Conservation (phyloP, 2,888 invertebrate species). For the Choreutis nemorana region DNA sequence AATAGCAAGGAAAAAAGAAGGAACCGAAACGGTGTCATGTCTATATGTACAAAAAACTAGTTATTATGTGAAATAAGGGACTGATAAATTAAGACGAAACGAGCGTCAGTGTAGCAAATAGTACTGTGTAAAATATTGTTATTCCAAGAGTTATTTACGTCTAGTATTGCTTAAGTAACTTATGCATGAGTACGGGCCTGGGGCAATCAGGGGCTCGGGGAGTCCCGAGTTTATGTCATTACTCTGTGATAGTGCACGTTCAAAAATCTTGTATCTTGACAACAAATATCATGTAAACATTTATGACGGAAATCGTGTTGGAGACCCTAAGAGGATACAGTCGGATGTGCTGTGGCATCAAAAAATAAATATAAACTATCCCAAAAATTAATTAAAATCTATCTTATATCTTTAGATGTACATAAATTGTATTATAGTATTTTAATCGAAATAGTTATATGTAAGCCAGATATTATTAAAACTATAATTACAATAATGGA, state of each 20-base stretch:
- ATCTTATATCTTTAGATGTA: constrained; percentile 55
- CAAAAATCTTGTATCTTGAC: constrained; percentile 33
- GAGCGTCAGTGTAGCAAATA: constrained; percentile 44
- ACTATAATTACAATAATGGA: constrained; percentile 25
- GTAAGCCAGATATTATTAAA: constrained; percentile 20
- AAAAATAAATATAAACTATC: constrained; percentile 58
- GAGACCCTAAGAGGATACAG: constrained; percentile 16
- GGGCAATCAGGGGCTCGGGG: constrained; percentile 56
- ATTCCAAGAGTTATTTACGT: constrained; percentile 54
- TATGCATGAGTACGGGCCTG: constrained; percentile 61
- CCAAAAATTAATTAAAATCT: constrained; percentile 64
- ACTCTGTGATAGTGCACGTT: constrained; percentile 64
- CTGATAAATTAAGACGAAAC: constrained; percentile 29
- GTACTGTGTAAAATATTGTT: constrained; percentile 52
- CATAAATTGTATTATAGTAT: constrained; percentile 58
- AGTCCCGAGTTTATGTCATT: constrained; percentile 60
- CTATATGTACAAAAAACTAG: constrained; percentile 49
- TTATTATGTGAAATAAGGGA: constrained; percentile 29
- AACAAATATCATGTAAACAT: constrained; percentile 3
- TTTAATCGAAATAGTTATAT: constrained; percentile 39
- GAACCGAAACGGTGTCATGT: constrained; percentile 23
- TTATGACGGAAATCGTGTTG: constrained; percentile 16
- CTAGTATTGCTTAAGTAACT: constrained; percentile 57
- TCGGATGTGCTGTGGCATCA: constrained; percentile 58
- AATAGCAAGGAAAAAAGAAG: too few species aligned